A percentile compares a stretch with the other conserved stretches of the same genome.
phyloP scores from a whole-genome alignment of 1,140 invertebrate genomes.

The Bombus breviceps region DNA sequence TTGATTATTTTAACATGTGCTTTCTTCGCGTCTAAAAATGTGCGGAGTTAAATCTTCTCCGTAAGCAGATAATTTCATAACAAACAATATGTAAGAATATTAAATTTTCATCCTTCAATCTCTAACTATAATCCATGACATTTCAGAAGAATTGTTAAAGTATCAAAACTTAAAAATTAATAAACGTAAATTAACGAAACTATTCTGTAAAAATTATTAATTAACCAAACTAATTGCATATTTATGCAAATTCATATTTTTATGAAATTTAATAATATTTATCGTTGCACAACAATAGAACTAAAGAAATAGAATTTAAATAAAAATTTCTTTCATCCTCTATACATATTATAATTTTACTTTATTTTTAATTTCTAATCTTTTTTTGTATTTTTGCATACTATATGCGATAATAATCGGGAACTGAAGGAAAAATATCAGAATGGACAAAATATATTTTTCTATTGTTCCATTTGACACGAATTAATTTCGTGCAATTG shows the following conservation, averaged over 20 bases:
- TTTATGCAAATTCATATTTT: no score
- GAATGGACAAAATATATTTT: not conserved
- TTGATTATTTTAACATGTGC: conserved; percentile 22
- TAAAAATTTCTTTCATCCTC: not conserved
- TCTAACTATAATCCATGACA: not conserved
- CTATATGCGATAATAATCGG: not conserved
- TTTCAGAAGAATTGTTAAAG: accelerated
- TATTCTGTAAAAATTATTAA: no score
- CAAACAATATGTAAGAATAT: not conserved
- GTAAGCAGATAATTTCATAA: not conserved
- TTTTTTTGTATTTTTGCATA: not conserved
- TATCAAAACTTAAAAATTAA: not conserved
- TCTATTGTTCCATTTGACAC: not conserved
- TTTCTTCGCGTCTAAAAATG: no score
- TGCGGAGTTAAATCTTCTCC: not conserved
- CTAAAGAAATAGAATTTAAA: not conserved
- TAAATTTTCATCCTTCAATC: not conserved
- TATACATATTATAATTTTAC: not conserved
- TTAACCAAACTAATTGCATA: no score
- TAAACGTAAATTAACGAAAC: not conserved
- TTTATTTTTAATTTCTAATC: no score
- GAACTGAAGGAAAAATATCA: not conserved
- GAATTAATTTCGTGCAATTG: conserved; percentile 40
- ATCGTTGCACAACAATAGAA: not conserved
- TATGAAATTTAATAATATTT: not conserved